Base-by-base conservation (phyloP, 1,140 invertebrate genomes). In the Drosophila tani region DNA sequence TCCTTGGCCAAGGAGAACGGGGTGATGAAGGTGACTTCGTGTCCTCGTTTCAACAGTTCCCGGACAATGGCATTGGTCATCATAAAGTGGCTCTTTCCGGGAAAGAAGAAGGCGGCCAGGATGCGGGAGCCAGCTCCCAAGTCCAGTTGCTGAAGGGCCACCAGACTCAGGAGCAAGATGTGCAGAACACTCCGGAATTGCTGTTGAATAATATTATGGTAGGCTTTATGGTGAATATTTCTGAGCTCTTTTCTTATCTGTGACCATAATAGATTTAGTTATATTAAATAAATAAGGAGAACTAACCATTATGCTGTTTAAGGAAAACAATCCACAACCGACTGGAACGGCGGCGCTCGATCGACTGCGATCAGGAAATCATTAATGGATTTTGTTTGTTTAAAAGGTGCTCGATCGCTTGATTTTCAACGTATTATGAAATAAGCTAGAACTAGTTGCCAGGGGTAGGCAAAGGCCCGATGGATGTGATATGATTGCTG, bases 41-140 rank as follows among this genome's bases (percentile, higher is more conserved):
- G 91, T 8, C 91, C 91, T 1, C 77, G 65, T 2, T 74, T 50
- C 9, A 91, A 59, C 14, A 92, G 51, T 24, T 91, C 87, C 24
- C 62, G 69, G 14, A 92, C 79, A 14, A 92, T 29, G 3, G 91
- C 75, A 57, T 75, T 74, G 0, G 76, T 79, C 77, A 92, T 91
- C 81, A 82, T 91, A 2, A 82, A 92, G 35, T 92, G 91, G 49
- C 91, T 92, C n/a, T 75, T 86, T 14, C 71, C 84, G 2, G 91
- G 91, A 65, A 91, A 90, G 15, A 87, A 62, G 46, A 85, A 92
- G 4, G 83, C 62, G 0, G 91, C 91, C 35, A 92, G 45, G 14
- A 92, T 92, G 2, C 76, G 67, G 3, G 76, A 58, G 11, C 80
- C 76, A 3, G 21, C 9, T 0, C 66, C 68, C 1, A 73, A 5